Conservation (phyloP, 2,888 invertebrate species). For the Plutella xylostella region DNA sequence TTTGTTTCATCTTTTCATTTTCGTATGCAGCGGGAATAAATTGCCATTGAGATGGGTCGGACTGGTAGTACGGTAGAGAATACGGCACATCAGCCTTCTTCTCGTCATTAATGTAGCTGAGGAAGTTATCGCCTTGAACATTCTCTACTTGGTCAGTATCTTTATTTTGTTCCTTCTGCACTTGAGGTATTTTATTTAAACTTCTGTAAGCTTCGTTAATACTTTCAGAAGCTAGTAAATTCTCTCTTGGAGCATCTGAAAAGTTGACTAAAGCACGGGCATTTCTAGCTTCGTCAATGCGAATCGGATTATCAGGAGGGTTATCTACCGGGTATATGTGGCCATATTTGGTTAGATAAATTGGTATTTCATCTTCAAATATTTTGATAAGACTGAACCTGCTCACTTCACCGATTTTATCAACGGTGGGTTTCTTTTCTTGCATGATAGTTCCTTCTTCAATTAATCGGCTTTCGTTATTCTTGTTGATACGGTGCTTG, state of each 20-base stretch:
- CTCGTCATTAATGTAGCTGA: conserved; percentile 51
- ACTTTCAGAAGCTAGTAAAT: conserved; percentile 60
- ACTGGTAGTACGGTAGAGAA: conserved; percentile 15
- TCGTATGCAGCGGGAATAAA: conserved; percentile 63
- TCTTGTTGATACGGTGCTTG: conserved; percentile 68
- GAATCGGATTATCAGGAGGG: conserved; percentile 57
- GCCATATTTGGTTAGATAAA: conserved; percentile 57
- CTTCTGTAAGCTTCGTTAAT: conserved; percentile 61
- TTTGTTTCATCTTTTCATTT: conserved; percentile 37
- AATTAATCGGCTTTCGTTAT: conserved; percentile 61
- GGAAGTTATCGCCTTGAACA: conserved; percentile 39
- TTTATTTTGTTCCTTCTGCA: not conserved
- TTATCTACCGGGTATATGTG: conserved; percentile 62
- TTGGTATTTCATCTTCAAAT: conserved; percentile 70
- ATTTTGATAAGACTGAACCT: conserved; percentile 76
- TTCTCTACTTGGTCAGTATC: conserved; percentile 30
- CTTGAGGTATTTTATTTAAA: conserved; percentile 29
- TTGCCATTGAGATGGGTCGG: conserved; percentile 41
- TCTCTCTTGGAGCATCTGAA: conserved; percentile 50
- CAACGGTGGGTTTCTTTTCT: conserved; percentile 71
- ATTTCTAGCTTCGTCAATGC: conserved; percentile 62
- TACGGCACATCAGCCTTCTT: conserved; percentile 32
- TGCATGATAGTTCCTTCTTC: conserved; percentile 65
- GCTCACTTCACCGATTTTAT: conserved; percentile 78
- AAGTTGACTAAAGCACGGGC: conserved; percentile 52